Evolutionary conservation across 2,888 invertebrate species (phyloP), one percentile per base, ranked within the genome.

Genomic region (Hirtodrosophila histrioides): DNA sequence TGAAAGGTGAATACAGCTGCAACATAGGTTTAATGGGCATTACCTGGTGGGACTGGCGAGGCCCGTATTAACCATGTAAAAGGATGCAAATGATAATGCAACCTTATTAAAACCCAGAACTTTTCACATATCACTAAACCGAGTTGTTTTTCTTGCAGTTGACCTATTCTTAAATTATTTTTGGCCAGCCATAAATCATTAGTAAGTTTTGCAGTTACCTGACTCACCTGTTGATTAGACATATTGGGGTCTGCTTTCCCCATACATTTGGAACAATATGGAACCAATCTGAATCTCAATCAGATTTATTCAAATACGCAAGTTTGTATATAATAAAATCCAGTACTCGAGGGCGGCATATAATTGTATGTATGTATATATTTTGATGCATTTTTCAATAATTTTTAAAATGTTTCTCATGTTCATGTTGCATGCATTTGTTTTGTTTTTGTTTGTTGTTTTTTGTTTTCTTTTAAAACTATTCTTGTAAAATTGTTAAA

Each of bases 401-500:
- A 74, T 70, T 37, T 66, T 77, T 77, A 72, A 64, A 76, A 71
- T 75, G 72, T 67, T 58, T 79, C 17, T 53, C 57, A 61, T 65
- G 72, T 69, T 76, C 35, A 56, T 57, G 31, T 54, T 44, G 79
- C 67, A 76, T 75, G 75, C 66, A 50, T 66, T 69, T 62, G 40
- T 60, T 57, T 57, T 43, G 58, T 61, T 49, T 81, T 64, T n/a
- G n/a, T n/a, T n/a, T n/a, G n/a, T n/a, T n/a, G n/a, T n/a, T n/a
- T n/a, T n/a, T 67, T 74, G 54, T 60, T 57, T 57, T 43, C 62
- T 61, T 49, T 81, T 64, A 74, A 80, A 70, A 80, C 71, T 80
- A 78, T 71, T 81, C 70, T 76, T 84, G 78, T 78, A 78, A 80
- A 78, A 78, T 76, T 79, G 44, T 82, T 81, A 73, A 75, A 73